Evolutionary conservation across 2,888 invertebrate species (phyloP).

Genomic region (Empis stercorea): DNA sequence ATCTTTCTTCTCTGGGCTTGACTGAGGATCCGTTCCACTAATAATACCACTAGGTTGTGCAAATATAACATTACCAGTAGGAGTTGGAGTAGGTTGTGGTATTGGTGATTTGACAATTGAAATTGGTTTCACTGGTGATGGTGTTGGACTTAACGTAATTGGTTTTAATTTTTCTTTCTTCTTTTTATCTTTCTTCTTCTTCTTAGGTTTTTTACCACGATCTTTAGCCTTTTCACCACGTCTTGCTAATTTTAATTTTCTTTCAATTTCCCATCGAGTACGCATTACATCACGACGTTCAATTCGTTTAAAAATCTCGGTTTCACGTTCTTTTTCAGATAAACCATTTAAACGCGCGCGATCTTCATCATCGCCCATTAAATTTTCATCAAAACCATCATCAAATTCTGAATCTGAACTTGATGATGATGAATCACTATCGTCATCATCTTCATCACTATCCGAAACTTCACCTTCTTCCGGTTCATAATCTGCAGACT

Average conservation of each 20-base stretch:
- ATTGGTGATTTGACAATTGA: conserved; percentile 4
- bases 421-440: conserved; percentile 40
- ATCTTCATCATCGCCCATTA: conserved; percentile 96
- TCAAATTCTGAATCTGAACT: conserved; percentile 78
- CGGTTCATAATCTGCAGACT: conserved; percentile 50
- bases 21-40: conserved; percentile 17
- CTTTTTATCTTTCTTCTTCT: conserved; percentile 41
- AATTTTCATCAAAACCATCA: conserved; percentile 92
- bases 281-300: conserved; percentile 89
- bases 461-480: conserved; percentile 83
- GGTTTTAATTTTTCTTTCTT: conserved; percentile 12
- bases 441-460: conserved; percentile 37
- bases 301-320: conserved; percentile 91
- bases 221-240: conserved; percentile 56
- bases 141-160: conserved; percentile 8
- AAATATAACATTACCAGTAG: neutral
- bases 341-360: conserved; percentile 76
- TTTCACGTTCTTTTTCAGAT: conserved; percentile 95
- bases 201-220: conserved; percentile 34
- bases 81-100: neutral
- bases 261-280: conserved; percentile 91
- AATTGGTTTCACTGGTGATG: conserved; percentile 8
- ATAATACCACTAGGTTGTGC: conserved; percentile 6
- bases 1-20: conserved; percentile 18
- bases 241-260: conserved; percentile 74